phyloP scores from a whole-genome alignment of 2,113 vertebrate species.

The Zonotrichia leucophrys region DNA sequence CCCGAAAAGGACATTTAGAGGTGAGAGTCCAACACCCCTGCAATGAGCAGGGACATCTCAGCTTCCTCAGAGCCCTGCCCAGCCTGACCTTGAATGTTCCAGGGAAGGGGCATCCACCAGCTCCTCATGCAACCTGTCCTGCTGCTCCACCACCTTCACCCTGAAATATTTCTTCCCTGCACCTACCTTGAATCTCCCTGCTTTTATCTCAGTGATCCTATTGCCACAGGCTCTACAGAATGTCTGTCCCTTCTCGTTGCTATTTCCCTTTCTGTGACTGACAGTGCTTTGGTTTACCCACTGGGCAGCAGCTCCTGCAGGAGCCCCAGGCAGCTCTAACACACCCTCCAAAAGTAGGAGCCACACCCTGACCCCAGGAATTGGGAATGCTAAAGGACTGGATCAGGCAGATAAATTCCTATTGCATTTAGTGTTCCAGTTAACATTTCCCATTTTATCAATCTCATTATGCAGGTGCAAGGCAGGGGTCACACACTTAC shows the following conservation, averaged over 20 bases:
- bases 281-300: no score
- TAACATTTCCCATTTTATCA: background rate
- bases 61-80: background rate
- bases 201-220: background rate
- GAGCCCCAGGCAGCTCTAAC: rapidly evolving
- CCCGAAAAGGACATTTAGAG: background rate
- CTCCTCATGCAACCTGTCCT: background rate
- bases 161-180: background rate
- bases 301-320: background rate
- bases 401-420: background rate
- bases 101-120: background rate
- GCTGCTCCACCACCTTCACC: background rate
- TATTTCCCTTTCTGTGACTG: background rate
- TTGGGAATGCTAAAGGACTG: rapidly evolving
- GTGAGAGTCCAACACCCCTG: rapidly evolving
- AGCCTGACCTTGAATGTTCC: background rate
- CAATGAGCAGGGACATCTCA: background rate
- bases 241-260: background rate
- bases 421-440: background rate
- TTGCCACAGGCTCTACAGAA: background rate
- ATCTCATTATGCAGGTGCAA: background rate
- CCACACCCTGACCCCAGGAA: background rate
- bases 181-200: no score
- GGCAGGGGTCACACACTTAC: background rate
- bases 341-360: rapidly evolving